Evolutionary conservation across 2,113 vertebrate genomes (phyloP).

Genomic region (Enhydra lutris): DNA sequence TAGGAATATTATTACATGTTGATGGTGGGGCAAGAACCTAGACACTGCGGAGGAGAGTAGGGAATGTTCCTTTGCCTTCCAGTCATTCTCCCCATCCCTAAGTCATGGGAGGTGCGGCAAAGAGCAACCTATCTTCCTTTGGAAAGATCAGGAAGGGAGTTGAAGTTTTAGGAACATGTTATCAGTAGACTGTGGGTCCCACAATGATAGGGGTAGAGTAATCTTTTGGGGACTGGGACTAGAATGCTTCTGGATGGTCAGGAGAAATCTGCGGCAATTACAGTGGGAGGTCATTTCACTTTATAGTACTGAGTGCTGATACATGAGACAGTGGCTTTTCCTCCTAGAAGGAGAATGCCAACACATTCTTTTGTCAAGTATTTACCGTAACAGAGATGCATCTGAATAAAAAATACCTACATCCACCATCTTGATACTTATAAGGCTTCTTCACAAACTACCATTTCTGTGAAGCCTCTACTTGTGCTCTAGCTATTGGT

Average conservation of each 20-base stretch:
- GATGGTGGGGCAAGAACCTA: neutral
- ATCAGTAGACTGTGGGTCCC: neutral
- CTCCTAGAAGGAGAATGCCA: neutral
- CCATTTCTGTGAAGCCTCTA: neutral
- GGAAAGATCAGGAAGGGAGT: neutral
- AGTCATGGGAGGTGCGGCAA: neutral
- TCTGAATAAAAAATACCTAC: neutral
- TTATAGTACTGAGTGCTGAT: neutral
- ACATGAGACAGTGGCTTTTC: neutral
- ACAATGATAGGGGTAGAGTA: neutral
- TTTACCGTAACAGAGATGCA: neutral
- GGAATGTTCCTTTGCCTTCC: neutral
- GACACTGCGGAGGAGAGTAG: neutral
- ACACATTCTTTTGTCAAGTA: neutral
- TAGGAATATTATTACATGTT: neutral
- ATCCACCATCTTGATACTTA: neutral
- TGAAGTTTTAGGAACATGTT: neutral
- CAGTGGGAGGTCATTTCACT: neutral
- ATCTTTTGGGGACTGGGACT: neutral
- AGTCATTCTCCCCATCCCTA: neutral
- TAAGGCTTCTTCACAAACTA: neutral
- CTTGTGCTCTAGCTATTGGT: neutral
- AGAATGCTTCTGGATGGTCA: neutral
- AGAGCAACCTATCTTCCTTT: neutral
- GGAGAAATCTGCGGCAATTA: neutral